Evolutionary conservation across 1,140 invertebrate genomes (phyloP), one percentile per base, ranked within the genome.

Genomic region (Drosophila nannoptera): DNA sequence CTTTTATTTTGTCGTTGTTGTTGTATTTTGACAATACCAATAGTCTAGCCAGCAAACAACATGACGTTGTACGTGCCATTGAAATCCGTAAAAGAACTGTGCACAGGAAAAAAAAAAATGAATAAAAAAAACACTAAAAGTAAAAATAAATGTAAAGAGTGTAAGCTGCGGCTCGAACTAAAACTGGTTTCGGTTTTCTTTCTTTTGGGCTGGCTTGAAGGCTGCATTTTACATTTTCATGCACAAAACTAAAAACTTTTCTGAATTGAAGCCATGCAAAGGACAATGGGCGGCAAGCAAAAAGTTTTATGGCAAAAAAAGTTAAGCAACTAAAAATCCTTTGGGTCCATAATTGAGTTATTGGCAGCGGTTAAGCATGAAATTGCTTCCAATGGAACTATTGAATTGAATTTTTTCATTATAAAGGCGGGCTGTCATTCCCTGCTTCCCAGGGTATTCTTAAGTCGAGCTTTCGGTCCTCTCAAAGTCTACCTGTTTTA

Each of bases 161-260:
- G 56, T 74, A 74, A 71, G 48, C 40, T 50, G 43, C 40, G 56
- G 49, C 49, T 64, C 40, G 36, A 64, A 48, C 63, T 70, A 45
- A 66, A 83, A 84, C 80, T 84, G 80, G 80, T 84, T 84, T 84
- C 59, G 40, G 65, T 73, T 78, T 78, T 67, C 67, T 70, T 73
- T 81, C 66, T 60, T 76, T 76, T 73, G 66, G 56, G 48, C 35
- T 12, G 35, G 35, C 7, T 52, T 38, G 42, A 52, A 33, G 16
- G 58, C 42, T 49, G 56, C 72, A 75, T 70, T 83, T 83, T 80
- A 74, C 76, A 84, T 75, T 82, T 76, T 80, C 83, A 80, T 80
- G 80, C 62, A 65, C 73, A 74, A 84, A 84, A 80, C 63, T 50
- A 55, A 71, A 70, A 69, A 67, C 56, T 75, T 77, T 82, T 72